Evolutionary conservation across 2,113 vertebrate genomes (phyloP), one percentile per base, ranked within the genome.

Genomic region (Otus sunia): DNA sequence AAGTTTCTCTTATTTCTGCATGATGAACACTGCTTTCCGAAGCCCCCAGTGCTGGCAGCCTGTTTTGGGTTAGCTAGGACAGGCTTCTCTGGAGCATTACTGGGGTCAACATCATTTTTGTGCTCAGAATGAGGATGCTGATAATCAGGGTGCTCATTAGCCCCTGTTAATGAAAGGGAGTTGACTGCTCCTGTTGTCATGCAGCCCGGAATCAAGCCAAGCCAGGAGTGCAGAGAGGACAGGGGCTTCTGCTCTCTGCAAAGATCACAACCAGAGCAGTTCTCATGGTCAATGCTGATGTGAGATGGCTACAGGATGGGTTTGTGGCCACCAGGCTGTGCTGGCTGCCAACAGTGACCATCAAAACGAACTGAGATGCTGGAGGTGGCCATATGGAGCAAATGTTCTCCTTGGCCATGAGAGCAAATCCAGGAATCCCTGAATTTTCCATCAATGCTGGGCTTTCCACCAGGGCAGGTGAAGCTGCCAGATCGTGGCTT

Each of bases 221-320:
- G 36, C 5, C 1, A 1, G 22, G 26, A 52, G 53, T 5, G 34
- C 13, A 1, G 0, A 32, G n/a, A 20, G 29, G 15, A 7, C 47
- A 41, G 64, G 18, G 12, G 41, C 34, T 34, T 83, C 60, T 68
- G 41, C 34, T n/a, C 27, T 45, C 41, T 63, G 17, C 17, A 45
- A 27, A 27, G 60, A 50, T 17, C n/a, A 13, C 15, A 60, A 3
- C 20, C n/a, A 13, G n/a, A n/a, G 27, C 63, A 45, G 15, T 9
- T 72, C 39, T 45, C n/a, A 1, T 1, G 14, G 47, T 6, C n/a
- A 50, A 6, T 15, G 19, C 5, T 49, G 41, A 39, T 10, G 27
- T 0, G 6, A 4, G 43, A 6, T 9, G 55, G 19, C 41, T 5
- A 8, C 1, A 0, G 12, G 60, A 27, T 8, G 8, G 20, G 1